A percentile compares a stretch with the other conserved stretches of the same genome.
Conservation (phyloP, 2,113 vertebrate species). For the Saguinus imperator region DNA sequence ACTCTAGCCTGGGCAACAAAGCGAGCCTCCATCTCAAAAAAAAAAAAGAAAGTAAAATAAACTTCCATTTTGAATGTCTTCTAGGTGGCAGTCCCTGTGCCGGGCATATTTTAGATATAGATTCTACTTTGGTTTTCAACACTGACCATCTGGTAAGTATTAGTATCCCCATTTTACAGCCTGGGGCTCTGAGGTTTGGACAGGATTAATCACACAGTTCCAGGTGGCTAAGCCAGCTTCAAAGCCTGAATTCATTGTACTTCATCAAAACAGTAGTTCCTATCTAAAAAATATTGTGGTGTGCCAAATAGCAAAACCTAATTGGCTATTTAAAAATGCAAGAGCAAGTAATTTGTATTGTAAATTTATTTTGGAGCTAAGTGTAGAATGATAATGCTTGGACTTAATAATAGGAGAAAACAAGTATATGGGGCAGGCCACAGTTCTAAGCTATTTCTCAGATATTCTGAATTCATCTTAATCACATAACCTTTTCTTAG, state of each 20-base stretch:
- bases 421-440: background rate
- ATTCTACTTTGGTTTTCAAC: background rate
- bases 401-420: conserved; percentile 26
- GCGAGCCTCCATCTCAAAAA: no score
- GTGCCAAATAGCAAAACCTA: conserved; percentile 37
- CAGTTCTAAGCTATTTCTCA: background rate
- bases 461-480: background rate
- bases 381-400: conserved; percentile 33
- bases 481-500: background rate
- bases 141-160: background rate
- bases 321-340: conserved; percentile 39
- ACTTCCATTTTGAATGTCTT: background rate
- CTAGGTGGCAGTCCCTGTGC: no score
- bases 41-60: background rate
- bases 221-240: background rate
- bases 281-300: background rate
- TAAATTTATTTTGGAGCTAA: conserved; percentile 39
- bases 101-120: background rate
- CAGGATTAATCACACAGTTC: background rate
- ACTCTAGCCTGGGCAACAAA: no score
- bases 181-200: background rate
- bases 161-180: background rate
- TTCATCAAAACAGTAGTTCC: background rate
- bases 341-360: conserved; percentile 29
- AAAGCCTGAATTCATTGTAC: background rate